Evolutionary conservation across 2,888 invertebrate genomes (phyloP).

Genomic region (Alloscopus bannaensis): DNA sequence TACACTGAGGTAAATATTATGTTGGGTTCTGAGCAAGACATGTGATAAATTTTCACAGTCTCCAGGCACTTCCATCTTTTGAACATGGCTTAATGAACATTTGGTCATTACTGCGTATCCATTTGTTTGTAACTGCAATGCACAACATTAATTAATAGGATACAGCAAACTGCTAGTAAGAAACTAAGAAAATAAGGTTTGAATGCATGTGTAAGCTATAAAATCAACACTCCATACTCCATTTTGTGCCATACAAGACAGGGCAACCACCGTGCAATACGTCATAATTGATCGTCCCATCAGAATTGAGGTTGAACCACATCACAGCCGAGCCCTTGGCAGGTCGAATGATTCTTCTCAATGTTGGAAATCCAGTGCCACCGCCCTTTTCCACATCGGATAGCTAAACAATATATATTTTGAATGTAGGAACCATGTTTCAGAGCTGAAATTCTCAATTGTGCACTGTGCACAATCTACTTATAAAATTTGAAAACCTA

Average conservation of each 20-base stretch:
- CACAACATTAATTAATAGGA: not conserved
- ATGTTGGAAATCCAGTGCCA: conserved; percentile 74
- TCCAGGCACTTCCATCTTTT: conserved; percentile 17
- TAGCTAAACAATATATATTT: conserved; percentile 48
- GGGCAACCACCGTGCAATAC: conserved; percentile 77
- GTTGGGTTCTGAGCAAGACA: too few species aligned
- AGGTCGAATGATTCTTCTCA: conserved; percentile 73
- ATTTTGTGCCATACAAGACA: conserved; percentile 76
- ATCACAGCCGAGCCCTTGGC: conserved; percentile 76
- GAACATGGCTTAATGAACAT: conserved; percentile 61
- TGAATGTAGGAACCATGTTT: too few species aligned
- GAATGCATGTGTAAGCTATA: not conserved
- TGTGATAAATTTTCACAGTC: conserved; percentile 24
- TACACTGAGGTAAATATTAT: not conserved
- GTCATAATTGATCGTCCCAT: conserved; percentile 75
- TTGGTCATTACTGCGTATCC: conserved; percentile 78
- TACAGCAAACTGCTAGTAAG: not conserved
- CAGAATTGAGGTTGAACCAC: conserved; percentile 76
- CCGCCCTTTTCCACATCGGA: conserved; percentile 73
- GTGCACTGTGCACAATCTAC: too few species aligned
- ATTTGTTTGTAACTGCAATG: conserved; percentile 76
- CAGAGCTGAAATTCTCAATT: too few species aligned
- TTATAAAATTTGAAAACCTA: too few species aligned
- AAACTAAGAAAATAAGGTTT: not conserved
- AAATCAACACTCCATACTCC: too few species aligned